Evolutionary conservation across 2,888 invertebrate species (phyloP).

Genomic region (Lasioglossum leucozonium): DNA sequence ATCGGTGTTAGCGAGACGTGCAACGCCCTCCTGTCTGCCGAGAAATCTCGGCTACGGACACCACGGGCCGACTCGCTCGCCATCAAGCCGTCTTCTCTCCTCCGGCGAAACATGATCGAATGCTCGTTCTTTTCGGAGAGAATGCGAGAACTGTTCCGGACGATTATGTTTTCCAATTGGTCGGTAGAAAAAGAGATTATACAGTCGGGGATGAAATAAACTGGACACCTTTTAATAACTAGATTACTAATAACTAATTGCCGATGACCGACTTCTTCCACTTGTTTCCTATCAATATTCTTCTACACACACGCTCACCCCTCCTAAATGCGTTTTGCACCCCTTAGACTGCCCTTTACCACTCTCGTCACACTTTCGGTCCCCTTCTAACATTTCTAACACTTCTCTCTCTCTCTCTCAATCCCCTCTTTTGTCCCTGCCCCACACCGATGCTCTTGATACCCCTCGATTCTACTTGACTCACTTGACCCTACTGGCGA

Average conservation of each 20-base stretch:
- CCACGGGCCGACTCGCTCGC: background rate
- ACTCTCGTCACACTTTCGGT: background rate
- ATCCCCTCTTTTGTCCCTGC: background rate
- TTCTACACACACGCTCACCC: background rate
- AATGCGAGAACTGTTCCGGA: background rate
- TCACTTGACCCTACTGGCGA: background rate
- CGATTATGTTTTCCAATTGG: background rate
- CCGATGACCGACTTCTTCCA: background rate
- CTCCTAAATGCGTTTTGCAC: background rate
- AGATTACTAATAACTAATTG: too few relatives aligned
- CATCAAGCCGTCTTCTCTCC: background rate
- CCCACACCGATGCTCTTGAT: background rate
- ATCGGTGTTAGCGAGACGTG: slow-evolving; percentile 52
- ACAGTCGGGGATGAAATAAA: too few relatives aligned
- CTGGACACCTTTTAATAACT: too few relatives aligned
- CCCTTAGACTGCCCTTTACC: background rate
- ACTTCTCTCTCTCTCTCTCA: background rate
- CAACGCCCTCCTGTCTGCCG: slow-evolving; percentile 26
- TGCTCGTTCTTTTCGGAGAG: background rate
- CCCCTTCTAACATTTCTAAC: background rate
- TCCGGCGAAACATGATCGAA: background rate
- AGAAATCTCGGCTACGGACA: slow-evolving; percentile 47
- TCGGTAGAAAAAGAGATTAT: too few relatives aligned
- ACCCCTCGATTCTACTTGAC: background rate
- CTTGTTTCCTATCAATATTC: background rate